Conservation (phyloP, 2,888 invertebrate genomes). For the Pharmacophagus antenor region DNA sequence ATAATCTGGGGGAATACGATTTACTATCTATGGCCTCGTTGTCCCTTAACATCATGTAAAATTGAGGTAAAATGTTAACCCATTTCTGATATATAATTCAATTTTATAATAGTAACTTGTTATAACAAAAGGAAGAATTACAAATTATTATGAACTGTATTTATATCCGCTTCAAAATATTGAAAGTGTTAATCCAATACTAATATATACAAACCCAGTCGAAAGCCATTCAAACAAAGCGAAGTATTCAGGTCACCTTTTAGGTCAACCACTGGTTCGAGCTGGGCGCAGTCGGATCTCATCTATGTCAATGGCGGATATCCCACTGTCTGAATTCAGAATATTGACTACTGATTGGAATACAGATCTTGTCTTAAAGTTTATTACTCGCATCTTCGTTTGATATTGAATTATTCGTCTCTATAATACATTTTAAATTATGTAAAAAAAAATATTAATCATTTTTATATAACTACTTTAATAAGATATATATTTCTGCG, state of each 20-base stretch:
- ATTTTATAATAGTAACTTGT: too few species aligned
- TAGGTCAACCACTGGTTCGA: constrained; percentile 22
- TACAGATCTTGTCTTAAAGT: background rate
- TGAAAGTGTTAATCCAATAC: background rate
- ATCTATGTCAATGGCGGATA: constrained; percentile 20
- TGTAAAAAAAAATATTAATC: background rate
- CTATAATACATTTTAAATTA: background rate
- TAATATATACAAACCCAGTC: background rate
- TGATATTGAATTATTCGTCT: background rate
- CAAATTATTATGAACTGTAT: background rate
- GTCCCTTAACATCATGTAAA: too few species aligned
- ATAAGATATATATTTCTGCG: background rate
- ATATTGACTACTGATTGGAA: background rate
- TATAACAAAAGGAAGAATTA: background rate
- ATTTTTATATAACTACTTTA: background rate
- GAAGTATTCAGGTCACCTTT: constrained; percentile 17
- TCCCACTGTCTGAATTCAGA: constrained; percentile 11
- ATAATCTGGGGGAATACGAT: too few species aligned
- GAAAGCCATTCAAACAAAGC: constrained; percentile 16
- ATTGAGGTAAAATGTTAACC: too few species aligned
- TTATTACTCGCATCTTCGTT: background rate
- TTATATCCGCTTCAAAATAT: background rate
- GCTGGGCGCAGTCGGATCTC: constrained; percentile 4
- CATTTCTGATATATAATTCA: too few species aligned
- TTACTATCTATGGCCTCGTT: too few species aligned